A percentile compares a stretch with the other conserved stretches of the same genome.
phyloP scores from a whole-genome alignment of 92 coral and sea anemone species.

The Blastomussa wellsi region DNA sequence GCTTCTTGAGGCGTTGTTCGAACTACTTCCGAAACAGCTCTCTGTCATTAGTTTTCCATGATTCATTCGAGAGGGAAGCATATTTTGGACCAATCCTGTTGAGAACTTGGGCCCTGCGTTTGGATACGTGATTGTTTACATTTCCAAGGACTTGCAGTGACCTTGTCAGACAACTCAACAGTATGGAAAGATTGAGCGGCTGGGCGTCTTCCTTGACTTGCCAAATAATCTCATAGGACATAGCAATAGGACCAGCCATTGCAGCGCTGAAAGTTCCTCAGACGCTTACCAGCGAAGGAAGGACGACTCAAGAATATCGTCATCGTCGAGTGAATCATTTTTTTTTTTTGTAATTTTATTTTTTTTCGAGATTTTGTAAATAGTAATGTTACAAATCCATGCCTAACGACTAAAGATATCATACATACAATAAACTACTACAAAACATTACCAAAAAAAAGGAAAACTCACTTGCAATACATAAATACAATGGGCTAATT shows the following conservation, averaged over 20 bases:
- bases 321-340: slow-evolving; percentile 22
- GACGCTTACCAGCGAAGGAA: slow-evolving; percentile 61
- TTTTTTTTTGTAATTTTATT: too few species aligned
- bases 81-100: slow-evolving; percentile 25
- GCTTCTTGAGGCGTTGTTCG: slow-evolving; percentile 43
- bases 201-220: slow-evolving; percentile 34
- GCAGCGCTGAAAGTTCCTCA: slow-evolving; percentile 55
- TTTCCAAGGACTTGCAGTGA: slow-evolving; percentile 44
- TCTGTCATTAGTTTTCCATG: slow-evolving; percentile 40
- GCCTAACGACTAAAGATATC: too few species aligned
- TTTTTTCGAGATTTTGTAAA: too few species aligned
- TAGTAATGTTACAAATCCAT: too few species aligned
- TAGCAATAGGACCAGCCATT: slow-evolving; percentile 46
- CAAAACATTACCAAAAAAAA: too few species aligned
- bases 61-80: slow-evolving; percentile 37
- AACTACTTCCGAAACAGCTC: slow-evolving; percentile 52
- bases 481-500: too few species aligned
- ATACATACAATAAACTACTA: too few species aligned
- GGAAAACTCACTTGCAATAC: too few species aligned
- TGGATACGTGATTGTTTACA: slow-evolving; percentile 42
- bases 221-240: slow-evolving; percentile 45
- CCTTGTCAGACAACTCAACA: slow-evolving; percentile 12
- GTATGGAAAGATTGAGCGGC: slow-evolving; percentile 5
- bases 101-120: slow-evolving; percentile 53
- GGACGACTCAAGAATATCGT: slow-evolving; percentile 37